Conservation (phyloP, 1,140 invertebrate species). For the Chymomyza costata region DNA sequence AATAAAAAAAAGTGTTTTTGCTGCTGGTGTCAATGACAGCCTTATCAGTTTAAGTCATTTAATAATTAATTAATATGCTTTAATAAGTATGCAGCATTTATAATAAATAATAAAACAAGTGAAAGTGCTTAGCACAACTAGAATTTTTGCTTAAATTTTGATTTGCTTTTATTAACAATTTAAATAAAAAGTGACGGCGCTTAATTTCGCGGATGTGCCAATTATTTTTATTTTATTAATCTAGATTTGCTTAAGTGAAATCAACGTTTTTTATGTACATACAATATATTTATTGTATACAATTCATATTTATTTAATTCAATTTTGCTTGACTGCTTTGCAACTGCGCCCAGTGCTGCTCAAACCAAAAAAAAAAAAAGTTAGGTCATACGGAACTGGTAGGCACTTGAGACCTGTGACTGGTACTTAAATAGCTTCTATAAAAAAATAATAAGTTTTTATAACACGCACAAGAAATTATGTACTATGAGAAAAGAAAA, state of each 20-base stretch:
- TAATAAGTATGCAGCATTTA: too few species aligned
- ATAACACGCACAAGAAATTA: too few species aligned
- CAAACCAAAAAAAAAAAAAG: too few species aligned
- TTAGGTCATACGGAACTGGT: slow-evolving; percentile 24
- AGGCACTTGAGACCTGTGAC: too few species aligned
- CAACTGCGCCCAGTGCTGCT: too few species aligned
- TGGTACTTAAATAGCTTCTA: slow-evolving; percentile 16
- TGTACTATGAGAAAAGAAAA: too few species aligned
- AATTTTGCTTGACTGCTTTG: too few species aligned
- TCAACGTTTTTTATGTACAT: neutral
- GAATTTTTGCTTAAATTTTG: slow-evolving; percentile 22
- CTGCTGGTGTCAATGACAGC: too few species aligned
- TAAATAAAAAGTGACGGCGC: slow-evolving; percentile 15
- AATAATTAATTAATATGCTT: slow-evolving; percentile 44
- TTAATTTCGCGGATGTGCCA: slow-evolving; percentile 36
- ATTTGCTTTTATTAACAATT: too few species aligned
- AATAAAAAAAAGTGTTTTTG: too few species aligned
- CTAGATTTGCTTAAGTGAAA: neutral
- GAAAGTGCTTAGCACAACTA: slow-evolving; percentile 25
- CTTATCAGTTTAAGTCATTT: slow-evolving; percentile 39
- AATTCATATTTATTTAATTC: too few species aligned
- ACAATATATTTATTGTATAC: slow-evolving; percentile 10
- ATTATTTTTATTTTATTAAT: slow-evolving; percentile 28
- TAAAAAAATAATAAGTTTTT: slow-evolving; percentile 9
- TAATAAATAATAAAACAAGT: slow-evolving; percentile 24